Evolutionary conservation across 1,140 invertebrate species (phyloP), one percentile per base, ranked within the genome.

Genomic region (Lordiphosa mommai): DNA sequence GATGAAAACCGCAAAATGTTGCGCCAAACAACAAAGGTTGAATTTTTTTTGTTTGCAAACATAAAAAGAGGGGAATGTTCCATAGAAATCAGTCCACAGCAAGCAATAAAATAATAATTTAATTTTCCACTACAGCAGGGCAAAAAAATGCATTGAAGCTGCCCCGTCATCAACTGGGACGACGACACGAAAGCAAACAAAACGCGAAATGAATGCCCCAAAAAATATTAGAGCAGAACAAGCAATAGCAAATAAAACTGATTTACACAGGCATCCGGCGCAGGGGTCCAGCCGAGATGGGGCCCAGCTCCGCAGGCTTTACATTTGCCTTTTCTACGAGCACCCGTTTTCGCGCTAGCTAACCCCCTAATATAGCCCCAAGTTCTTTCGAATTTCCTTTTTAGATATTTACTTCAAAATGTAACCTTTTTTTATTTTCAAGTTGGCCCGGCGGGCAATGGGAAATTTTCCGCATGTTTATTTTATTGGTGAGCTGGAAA

Each of bases 91-190:
- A 36, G 34, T 40, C 33, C 52, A 32, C 13, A 51, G 65, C 65
- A 69, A 53, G 60, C 76, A 86, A 86, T 80, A 86, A 86, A 86
- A 82, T 86, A 86, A 86, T 86, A 86, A 86, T 86, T 86, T 86
- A 86, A 86, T 86, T 86, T 86, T 86, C 68, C 63, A 86, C 82
- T 27, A 27, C 23, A 27, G 23, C 6, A 27, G 23, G 5, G 5
- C 23, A 27, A 7, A 5, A 4, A 27, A 27, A 27, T 12, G 9
- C n/a, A 23, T 6, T 12, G 13, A 16, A 33, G 20, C 13, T 27
- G 23, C 23, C 23, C 33, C 46, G 27, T 14, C 63, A 48, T 48
- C 66, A 61, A 66, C 51, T 5, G 20, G 17, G 7, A 38, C 49
- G 23, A 51, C 9, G 57, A 67, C 47, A 64, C 71, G 51, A 61